phyloP scores from a whole-genome alignment of 2,797 vertebrate species.

The Prionace glauca region DNA sequence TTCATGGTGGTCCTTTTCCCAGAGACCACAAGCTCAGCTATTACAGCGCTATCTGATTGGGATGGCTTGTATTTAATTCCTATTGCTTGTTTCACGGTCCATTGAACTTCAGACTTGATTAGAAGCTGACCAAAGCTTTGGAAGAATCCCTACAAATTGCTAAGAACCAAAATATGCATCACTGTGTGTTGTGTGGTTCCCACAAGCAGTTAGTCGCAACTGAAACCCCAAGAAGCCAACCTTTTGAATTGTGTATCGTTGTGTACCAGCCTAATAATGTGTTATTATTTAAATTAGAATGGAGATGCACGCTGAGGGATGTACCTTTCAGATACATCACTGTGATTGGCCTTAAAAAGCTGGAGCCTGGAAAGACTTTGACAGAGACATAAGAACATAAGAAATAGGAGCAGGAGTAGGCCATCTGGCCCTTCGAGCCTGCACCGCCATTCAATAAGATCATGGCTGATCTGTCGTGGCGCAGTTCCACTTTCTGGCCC shows the following conservation, averaged over 20 bases:
- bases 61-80: not conserved
- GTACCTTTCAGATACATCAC: not conserved
- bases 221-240: not conserved
- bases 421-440: no score
- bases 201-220: not conserved
- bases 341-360: not conserved
- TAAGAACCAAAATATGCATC: no score
- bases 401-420: no score
- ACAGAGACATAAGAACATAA: no score
- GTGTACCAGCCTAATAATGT: not conserved
- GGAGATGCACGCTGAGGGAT: not conserved
- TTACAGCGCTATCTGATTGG: not conserved
- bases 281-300: not conserved
- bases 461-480: no score
- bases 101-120: not conserved
- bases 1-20: not conserved
- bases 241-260: not conserved
- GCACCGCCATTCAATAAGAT: no score
- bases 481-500: no score
- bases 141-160: not conserved
- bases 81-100: not conserved
- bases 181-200: not conserved
- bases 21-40: no score
- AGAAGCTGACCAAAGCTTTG: no score
- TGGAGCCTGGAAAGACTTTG: not conserved